phyloP scores from a whole-genome alignment of 1,140 invertebrate species.

The Cryptotermes secundus region DNA sequence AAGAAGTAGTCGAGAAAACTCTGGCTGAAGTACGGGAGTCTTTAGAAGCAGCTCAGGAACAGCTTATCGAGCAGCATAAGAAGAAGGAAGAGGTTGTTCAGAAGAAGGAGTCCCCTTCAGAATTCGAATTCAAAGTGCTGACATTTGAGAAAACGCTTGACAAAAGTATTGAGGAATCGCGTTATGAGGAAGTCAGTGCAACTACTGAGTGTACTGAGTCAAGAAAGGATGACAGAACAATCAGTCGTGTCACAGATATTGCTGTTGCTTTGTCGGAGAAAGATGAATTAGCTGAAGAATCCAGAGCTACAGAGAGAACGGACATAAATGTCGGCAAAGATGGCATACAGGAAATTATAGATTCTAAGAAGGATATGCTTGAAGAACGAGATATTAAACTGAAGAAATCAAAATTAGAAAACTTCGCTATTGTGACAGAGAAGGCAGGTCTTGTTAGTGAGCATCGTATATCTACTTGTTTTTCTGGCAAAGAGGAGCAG shows the following conservation, averaged over 20 bases:
- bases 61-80: constrained; percentile 61
- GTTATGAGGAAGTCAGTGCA: constrained; percentile 39
- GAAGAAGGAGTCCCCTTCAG: constrained; percentile 67
- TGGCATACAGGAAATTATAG: background rate
- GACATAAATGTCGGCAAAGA: constrained; percentile 23
- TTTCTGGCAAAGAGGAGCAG: constrained; percentile 30
- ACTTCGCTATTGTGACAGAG: constrained; percentile 1
- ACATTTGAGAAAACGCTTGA: constrained; percentile 44
- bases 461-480: background rate
- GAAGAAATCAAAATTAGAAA: constrained; percentile 21
- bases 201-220: constrained; percentile 12
- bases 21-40: constrained; percentile 58
- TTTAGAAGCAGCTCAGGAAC: constrained; percentile 61
- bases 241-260: constrained; percentile 23
- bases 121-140: constrained; percentile 65
- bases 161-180: constrained; percentile 40
- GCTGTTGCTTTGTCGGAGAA: constrained; percentile 16
- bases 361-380: background rate
- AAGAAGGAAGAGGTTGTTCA: constrained; percentile 46
- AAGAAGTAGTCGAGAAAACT: constrained; percentile 32
- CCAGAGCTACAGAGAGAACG: background rate
- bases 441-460: constrained; percentile 17
- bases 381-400: constrained; percentile 7
- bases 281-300: constrained; percentile 13
- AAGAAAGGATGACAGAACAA: background rate